Base-by-base conservation (phyloP, 1,140 invertebrate genomes). In the Penaeus japonicus region DNA sequence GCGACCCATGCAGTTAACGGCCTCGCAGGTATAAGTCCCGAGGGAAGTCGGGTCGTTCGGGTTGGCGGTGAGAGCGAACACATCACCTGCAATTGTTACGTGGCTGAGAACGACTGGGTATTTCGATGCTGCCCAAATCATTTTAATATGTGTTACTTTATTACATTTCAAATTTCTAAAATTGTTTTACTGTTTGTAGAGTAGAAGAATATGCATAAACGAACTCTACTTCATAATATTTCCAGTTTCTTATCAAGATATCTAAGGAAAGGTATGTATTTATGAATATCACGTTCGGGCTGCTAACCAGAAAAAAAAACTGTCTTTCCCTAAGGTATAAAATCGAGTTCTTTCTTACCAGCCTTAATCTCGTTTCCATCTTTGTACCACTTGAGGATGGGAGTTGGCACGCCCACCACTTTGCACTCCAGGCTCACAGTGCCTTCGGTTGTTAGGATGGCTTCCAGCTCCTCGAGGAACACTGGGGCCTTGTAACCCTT, bases 11-110 rank as follows among this genome's bases (percentile, higher is more conserved):
- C 97, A 98, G 92, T 98, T 98, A 87, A 95, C 94, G 0, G 97
- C 97, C 93, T 98, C 97, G 92, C 98, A 98, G 0, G 97, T 97
- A 91, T 98, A 99, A 0, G 96, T 97, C 32, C 97, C 98, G 59
- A 98, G 93, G 90, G 96, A 97, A 91, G 97, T 97, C 10, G 96
- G 97, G 2, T 96, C 96, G 93, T 97, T 96, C 62, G 96, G 95
- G 2, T 96, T 96, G 2, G 96, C 97, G 89, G 97, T 97, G 62
- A 98, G 97, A 92, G 95, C 94, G 92, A 97, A 97, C 91, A 98
- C 97, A 92, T 90, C 90, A 59, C 90, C 90, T 90, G 85, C 12
- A 53, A 70, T 55, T 27, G 30, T 32, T 12, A n/a, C 10, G 70
- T n/a, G 54, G 35, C 12, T 22, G 27, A 32, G 65, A 70, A 70